Percentiles rank a stretch among this genome's conserved stretches.
phyloP scores from a whole-genome alignment of 1,140 invertebrate genomes.

The Ruditapes philippinarum region DNA sequence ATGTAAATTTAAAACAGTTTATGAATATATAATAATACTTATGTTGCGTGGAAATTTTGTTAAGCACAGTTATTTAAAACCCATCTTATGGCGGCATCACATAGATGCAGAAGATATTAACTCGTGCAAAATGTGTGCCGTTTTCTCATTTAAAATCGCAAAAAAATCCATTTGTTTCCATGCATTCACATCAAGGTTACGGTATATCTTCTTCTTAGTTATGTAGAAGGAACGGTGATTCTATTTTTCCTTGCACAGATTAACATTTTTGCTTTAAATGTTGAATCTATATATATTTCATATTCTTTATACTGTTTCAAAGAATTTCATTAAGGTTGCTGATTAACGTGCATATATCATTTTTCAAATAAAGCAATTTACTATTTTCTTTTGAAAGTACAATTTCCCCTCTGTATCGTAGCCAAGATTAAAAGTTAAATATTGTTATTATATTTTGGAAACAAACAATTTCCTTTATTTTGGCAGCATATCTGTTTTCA shows the following conservation, averaged over 20 bases:
- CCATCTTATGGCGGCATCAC: slow-evolving; percentile 3
- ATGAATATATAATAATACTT: slow-evolving; percentile 20
- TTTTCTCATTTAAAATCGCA: slow-evolving; percentile 10
- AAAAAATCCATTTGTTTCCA: slow-evolving; percentile 48
- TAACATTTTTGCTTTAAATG: no score
- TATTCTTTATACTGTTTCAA: no score
- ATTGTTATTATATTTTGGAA: not conserved
- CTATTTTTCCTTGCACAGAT: slow-evolving; percentile 36
- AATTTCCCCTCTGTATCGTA: not conserved
- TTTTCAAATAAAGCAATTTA: no score
- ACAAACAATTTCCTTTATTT: not conserved
- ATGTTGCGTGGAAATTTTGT: not conserved
- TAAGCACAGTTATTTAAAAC: slow-evolving; percentile 58
- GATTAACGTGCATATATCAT: no score
- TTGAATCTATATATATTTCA: no score
- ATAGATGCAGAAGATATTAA: slow-evolving; percentile 56
- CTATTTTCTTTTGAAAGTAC: no score
- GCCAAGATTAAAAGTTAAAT: not conserved
- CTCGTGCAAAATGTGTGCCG: slow-evolving; percentile 20
- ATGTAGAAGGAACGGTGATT: no score
- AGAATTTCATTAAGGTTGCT: no score
- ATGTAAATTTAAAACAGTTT: slow-evolving; percentile 59
- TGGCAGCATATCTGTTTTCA: slow-evolving; percentile 17
- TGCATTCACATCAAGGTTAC: slow-evolving; percentile 43
- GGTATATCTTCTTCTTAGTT: no score